phyloP scores from a whole-genome alignment of 1,140 invertebrate genomes.

The Apocrypta bakeri region DNA sequence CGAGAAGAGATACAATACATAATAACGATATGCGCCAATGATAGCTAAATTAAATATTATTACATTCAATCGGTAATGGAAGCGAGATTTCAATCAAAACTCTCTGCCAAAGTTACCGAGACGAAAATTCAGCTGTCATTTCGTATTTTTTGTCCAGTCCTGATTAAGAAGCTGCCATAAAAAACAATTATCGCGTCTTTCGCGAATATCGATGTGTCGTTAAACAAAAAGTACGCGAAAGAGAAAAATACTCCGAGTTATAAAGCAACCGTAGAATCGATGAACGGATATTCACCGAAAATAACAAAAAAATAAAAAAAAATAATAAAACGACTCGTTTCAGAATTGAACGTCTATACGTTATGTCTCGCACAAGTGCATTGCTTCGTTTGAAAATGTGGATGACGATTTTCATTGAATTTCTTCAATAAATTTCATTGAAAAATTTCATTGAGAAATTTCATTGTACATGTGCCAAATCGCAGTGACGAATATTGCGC shows the following conservation, averaged over 20 bases:
- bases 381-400: not conserved
- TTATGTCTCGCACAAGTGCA: not conserved
- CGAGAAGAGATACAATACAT: too few relatives aligned
- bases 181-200: slow-evolving; percentile 34
- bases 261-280: slow-evolving; percentile 21
- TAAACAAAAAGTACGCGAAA: slow-evolving; percentile 35
- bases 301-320: slow-evolving; percentile 15
- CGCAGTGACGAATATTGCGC: not conserved
- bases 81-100: not conserved
- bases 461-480: slow-evolving; percentile 4
- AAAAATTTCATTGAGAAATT: too few relatives aligned
- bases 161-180: slow-evolving; percentile 42
- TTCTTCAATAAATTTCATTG: too few relatives aligned
- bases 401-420: too few relatives aligned
- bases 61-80: too few relatives aligned
- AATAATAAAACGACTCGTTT: slow-evolving; percentile 32
- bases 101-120: not conserved
- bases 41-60: too few relatives aligned
- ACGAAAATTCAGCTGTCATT: slow-evolving; percentile 31
- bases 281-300: not conserved
- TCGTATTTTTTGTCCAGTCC: not conserved
- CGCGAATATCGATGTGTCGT: slow-evolving; percentile 42
- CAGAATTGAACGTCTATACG: slow-evolving; percentile 26
- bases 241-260: slow-evolving; percentile 31
- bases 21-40: too few relatives aligned